Conservation (phyloP, 2,888 invertebrate genomes). For the Nephrotoma guestfalica region DNA sequence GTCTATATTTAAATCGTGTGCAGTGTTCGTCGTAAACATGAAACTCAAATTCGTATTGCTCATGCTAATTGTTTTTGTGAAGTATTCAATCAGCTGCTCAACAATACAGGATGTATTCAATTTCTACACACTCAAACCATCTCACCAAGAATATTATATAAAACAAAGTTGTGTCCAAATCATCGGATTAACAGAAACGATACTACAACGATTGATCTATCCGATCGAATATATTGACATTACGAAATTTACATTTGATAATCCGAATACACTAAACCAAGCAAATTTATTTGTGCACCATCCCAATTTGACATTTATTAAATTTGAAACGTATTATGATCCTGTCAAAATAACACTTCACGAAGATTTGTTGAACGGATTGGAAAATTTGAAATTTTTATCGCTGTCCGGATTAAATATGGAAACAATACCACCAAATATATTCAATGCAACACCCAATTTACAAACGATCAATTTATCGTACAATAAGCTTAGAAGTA, state of each 20-base stretch:
- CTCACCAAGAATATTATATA: background rate
- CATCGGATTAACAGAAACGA: background rate
- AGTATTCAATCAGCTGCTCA: background rate
- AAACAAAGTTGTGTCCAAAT: background rate
- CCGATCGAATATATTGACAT: background rate
- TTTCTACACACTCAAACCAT: background rate
- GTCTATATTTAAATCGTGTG: background rate
- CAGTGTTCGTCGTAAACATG: background rate
- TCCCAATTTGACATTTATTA: background rate
- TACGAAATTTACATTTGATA: background rate
- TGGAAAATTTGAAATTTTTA: background rate
- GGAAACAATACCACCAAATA: background rate
- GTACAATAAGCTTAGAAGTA: background rate
- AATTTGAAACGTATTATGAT: background rate
- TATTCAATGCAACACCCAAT: background rate
- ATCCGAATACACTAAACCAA: background rate
- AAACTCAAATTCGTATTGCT: background rate
- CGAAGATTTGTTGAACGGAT: background rate
- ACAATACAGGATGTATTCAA: background rate
- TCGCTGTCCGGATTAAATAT: background rate
- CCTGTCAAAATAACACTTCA: background rate
- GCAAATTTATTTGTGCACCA: background rate
- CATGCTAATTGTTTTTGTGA: background rate
- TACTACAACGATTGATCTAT: background rate
- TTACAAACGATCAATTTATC: background rate